Percentiles rank a stretch among this genome's conserved stretches.
phyloP scores from a whole-genome alignment of 2,113 vertebrate species.

The Petromus typicus region DNA sequence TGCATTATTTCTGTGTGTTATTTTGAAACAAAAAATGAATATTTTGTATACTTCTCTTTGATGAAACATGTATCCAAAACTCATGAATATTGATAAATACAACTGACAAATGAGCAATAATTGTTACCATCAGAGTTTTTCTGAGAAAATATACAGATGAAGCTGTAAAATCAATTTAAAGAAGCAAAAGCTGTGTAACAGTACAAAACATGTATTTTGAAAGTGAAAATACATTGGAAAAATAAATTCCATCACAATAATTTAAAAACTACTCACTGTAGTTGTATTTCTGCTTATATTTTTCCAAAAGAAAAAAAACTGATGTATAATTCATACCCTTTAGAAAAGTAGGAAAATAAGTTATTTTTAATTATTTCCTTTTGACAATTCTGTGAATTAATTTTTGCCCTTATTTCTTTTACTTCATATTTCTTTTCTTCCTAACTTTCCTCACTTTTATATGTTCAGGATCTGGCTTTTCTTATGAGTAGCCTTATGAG shows the following conservation, averaged over 20 bases:
- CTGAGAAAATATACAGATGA: not conserved
- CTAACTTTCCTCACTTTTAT: not conserved
- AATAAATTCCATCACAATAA: not conserved
- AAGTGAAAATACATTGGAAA: not conserved
- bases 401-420: not conserved
- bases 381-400: constrained; percentile 22
- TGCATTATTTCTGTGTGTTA: not conserved
- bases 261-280: not conserved
- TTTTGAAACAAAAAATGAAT: not conserved
- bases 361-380: not conserved
- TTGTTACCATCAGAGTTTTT: not conserved
- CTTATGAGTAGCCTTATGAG: constrained; percentile 6
- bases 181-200: not conserved
- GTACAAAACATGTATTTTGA: not conserved
- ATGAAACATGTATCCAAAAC: not conserved
- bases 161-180: not conserved
- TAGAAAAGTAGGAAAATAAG: not conserved
- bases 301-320: not conserved
- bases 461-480: not conserved
- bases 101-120: not conserved
- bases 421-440: not conserved
- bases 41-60: not conserved
- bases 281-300: not conserved
- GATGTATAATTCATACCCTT: not conserved
- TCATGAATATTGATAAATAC: not conserved